These are phyloP conservation scores for Aurelia coerulea DNA, from an alignment of 30 jellyfish, hydroid and myxozoan genomes.

Conservation along the genomic window DNA sequence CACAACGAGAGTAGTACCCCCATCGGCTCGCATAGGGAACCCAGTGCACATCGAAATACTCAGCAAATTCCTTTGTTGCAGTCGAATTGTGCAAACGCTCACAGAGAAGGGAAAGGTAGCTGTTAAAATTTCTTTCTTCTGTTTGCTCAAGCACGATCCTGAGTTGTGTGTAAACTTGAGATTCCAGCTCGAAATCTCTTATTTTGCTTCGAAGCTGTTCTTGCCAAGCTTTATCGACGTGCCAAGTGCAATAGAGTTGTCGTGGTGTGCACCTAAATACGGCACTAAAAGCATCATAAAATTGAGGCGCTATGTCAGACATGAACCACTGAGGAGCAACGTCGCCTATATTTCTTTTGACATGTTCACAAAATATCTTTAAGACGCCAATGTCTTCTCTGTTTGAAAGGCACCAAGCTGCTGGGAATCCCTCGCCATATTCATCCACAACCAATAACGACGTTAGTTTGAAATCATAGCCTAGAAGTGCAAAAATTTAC, in stretches of 20 bases:
- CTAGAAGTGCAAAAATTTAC: neutral
- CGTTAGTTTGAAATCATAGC: neutral
- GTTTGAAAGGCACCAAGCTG: constrained; percentile 5
- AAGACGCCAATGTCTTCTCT: neutral
- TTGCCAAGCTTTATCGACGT: neutral
- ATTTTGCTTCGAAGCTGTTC: neutral
- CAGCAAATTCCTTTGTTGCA: constrained; percentile 39
- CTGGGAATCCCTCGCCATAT: constrained; percentile 9
- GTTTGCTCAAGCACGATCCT: constrained; percentile 26
- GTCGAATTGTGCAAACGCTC: constrained; percentile 19
- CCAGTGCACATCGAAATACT: constrained; percentile 47
- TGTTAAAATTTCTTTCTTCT: neutral
- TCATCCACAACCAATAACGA: neutral
- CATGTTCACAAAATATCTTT: neutral
- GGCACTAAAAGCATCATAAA: neutral
- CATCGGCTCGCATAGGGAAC: constrained; percentile 27
- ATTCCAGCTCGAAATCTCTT: neutral
- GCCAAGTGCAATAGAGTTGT: neutral
- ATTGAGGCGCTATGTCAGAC: constrained; percentile 7
- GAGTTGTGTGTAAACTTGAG: neutral
- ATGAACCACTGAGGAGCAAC: neutral
- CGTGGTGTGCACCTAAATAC: no score
- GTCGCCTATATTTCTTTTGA: neutral
- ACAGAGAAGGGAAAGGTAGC: neutral
- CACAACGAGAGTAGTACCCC: constrained; percentile 4